Conservation (phyloP, 2,797 vertebrate species). For the Spheniscus humboldti region DNA sequence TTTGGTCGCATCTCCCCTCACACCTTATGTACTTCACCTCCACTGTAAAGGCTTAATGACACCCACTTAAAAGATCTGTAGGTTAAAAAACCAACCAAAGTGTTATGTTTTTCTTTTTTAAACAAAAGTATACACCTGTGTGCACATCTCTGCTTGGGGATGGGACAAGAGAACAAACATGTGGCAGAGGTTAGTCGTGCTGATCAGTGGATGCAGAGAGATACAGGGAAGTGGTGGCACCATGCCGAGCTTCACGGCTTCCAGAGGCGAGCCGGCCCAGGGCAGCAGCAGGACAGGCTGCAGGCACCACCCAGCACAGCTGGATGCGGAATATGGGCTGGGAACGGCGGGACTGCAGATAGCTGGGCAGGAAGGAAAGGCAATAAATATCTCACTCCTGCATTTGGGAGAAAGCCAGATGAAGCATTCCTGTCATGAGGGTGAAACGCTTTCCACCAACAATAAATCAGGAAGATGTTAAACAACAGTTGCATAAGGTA, state of each 20-base stretch:
- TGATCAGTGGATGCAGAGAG: background rate
- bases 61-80: background rate
- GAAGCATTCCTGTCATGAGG: background rate
- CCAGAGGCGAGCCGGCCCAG: background rate
- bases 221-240: background rate
- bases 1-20: background rate
- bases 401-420: slow-evolving; percentile 14
- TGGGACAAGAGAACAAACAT: background rate
- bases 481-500: background rate
- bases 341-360: background rate
- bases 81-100: background rate
- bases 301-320: background rate
- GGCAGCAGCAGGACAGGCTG: background rate
- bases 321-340: background rate
- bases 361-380: slow-evolving; percentile 39
- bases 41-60: background rate
- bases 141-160: background rate
- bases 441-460: background rate
- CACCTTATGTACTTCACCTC: background rate
- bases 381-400: slow-evolving; percentile 6
- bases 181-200: background rate
- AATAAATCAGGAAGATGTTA: background rate
- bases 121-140: background rate
- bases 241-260: accelerated
- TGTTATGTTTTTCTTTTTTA: background rate